Base-by-base conservation (phyloP, 2,113 vertebrate species). In the Danionella cerebrum region DNA sequence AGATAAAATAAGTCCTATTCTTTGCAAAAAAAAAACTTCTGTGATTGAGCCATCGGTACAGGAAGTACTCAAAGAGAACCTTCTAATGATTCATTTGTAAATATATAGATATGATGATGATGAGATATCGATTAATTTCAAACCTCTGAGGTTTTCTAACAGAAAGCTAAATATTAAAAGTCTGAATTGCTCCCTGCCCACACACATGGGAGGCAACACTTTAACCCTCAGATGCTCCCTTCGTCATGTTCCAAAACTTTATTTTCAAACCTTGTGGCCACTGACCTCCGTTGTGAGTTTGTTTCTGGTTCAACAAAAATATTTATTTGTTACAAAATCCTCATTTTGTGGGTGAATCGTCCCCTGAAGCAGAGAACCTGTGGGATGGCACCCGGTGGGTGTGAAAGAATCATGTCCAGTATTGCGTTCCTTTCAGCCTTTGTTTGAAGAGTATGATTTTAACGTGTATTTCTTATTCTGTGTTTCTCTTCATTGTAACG, bases 171-270 rank as follows among this genome's bases (percentile, higher is more conserved):
- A 8, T 41, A 24, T 54, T 45, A 25, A 67, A 33, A 11, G 38
- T 9, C 33, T 60, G 24, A 18, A 41, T 11, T 33, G 38, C 67
- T 60, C 67, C 44, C 54, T 50, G 27, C 39, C n/a, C n/a, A 47
- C 47, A 8, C 57, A 60, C 72, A 54, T 67, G 63, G 22, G 39
- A 65, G 67, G 63, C 63, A n/a, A n/a, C n/a, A n/a, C n/a, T n/a
- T n/a, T n/a, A n/a, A n/a, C n/a, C n/a, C n/a, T n/a, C n/a, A n/a
- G n/a, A n/a, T n/a, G n/a, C n/a, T n/a, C n/a, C n/a, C n/a, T n/a
- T n/a, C n/a, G n/a, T n/a, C n/a, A n/a, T n/a, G n/a, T n/a, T n/a
- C n/a, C n/a, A n/a, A n/a, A n/a, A n/a, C n/a, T n/a, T n/a, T n/a
- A n/a, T n/a, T n/a, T n/a, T n/a, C n/a, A n/a, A n/a, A n/a, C n/a